A percentile compares a stretch with the other conserved stretches of the same genome.
Evolutionary conservation across 2,113 vertebrate genomes (phyloP).

Genomic region (Aplodontia rufa): DNA sequence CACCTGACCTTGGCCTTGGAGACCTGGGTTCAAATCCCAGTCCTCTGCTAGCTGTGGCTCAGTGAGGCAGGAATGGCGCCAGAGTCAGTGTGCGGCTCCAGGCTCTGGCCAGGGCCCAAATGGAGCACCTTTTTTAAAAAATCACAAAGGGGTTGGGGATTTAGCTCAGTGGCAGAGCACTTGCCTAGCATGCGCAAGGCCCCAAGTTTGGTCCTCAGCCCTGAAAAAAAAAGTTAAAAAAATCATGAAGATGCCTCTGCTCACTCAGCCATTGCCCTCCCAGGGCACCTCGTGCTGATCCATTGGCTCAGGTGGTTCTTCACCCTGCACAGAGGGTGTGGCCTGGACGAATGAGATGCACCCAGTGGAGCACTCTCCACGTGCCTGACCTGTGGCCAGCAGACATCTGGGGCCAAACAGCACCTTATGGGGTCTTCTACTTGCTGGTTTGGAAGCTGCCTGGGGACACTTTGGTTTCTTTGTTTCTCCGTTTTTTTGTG

Average conservation of each 20-base stretch:
- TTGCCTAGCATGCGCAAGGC: no score
- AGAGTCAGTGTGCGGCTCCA: background rate
- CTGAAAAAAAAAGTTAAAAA: no score
- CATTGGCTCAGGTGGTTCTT: background rate
- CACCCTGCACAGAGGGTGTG: fast-evolving
- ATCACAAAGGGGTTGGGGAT: no score
- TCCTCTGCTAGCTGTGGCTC: background rate
- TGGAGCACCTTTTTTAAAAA: background rate
- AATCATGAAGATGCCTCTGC: background rate
- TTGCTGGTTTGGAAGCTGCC: background rate
- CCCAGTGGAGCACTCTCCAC: no score
- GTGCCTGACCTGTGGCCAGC: no score
- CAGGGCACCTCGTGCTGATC: background rate
- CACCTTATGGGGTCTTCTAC: background rate
- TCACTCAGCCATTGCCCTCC: background rate
- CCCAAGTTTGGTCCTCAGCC: no score
- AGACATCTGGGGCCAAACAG: fast-evolving
- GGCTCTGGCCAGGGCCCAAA: no score
- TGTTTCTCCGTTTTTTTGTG: background rate
- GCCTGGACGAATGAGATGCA: fast-evolving
- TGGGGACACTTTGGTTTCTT: background rate
- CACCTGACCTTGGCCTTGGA: background rate
- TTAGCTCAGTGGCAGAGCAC: no score
- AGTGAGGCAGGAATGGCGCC: background rate
- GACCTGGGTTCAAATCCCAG: background rate